Evolutionary conservation across 1,140 invertebrate genomes (phyloP).

Genomic region (Eulimnadia texana): DNA sequence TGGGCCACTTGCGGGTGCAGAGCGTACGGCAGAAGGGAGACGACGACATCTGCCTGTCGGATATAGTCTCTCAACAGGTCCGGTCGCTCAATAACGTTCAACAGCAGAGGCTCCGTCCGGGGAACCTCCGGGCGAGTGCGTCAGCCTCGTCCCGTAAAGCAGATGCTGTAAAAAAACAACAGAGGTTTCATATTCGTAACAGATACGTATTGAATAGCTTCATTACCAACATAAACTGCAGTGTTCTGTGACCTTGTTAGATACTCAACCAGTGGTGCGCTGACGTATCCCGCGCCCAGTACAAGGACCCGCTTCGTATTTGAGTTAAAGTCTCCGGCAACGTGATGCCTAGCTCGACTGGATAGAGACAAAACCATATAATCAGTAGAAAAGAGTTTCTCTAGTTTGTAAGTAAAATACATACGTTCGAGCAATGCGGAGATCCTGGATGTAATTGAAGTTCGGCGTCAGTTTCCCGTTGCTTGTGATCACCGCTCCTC

Average conservation of each 20-base stretch:
- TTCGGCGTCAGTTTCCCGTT: conserved; percentile 83
- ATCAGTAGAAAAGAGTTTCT: not conserved
- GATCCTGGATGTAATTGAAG: conserved; percentile 87
- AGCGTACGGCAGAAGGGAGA: conserved; percentile 85
- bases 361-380: not conserved
- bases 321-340: conserved; percentile 10
- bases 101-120: conserved; percentile 61
- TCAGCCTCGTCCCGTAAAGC: conserved; percentile 80
- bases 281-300: conserved; percentile 88
- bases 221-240: conserved; percentile 58
- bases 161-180: conserved; percentile 42
- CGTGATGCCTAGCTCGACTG: conserved; percentile 8
- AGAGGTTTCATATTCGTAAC: not conserved
- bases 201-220: not conserved
- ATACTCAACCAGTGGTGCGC: conserved; percentile 85
- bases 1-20: conserved; percentile 72
- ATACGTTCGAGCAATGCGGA: conserved; percentile 44
- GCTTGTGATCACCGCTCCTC: conserved; percentile 88
- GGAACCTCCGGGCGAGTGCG: conserved; percentile 51
- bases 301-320: conserved; percentile 52
- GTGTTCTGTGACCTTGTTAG: conserved; percentile 62
- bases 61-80: conserved; percentile 57
- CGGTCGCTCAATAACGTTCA: conserved; percentile 59
- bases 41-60: conserved; percentile 55
- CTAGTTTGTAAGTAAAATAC: not conserved